Base-by-base conservation (phyloP, 2,797 vertebrate genomes). In the Strix occidentalis region DNA sequence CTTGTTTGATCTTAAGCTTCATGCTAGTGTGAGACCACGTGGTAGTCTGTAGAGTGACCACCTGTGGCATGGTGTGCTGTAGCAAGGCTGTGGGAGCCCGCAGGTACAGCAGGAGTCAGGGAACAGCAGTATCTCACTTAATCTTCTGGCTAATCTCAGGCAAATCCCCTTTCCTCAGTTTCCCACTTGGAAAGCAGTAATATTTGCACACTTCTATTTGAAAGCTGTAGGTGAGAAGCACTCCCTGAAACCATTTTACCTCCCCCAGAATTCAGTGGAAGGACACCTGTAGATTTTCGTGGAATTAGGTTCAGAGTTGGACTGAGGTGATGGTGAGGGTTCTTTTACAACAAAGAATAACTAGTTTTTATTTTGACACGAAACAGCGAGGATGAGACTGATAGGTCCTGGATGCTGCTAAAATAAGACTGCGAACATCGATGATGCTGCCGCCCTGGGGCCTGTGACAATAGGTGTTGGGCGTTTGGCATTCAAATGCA, bases 1-100 rank as follows among this genome's bases (percentile, higher is more conserved):
- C 9, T n/a, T 7, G 31, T 33, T 76, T 23, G 70, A 7, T 66
- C 92, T 89, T 35, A 20, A 26, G 33, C 39, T 72, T 46, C 7
- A 0, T 13, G 53, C 5, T 9, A 1, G 33, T 13, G 3, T 9
- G n/a, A 17, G 51, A 21, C 8, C 18, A 1, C 11, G 2, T 16
- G 53, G 56, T 13, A 2, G 16, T 18, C 29, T 6, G 31, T 16
- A 25, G 60, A 13, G 17, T 7, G 54, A 33, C 31, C 18, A 2
- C 46, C 31, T 57, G 0, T 4, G 18, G 69, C 39, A 10, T 8
- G 1, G 46, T 56, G 50, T 68, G 61, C 57, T 29, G 43, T 21
- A 26, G 43, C 53, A 16, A 29, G 65, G 61, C 50, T 45, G 35
- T 2, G 50, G 16, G 35, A 72, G 43, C 78, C 65, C 1, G 0